Conservation (phyloP, 2,888 invertebrate genomes). For the Papilio elwesi region DNA sequence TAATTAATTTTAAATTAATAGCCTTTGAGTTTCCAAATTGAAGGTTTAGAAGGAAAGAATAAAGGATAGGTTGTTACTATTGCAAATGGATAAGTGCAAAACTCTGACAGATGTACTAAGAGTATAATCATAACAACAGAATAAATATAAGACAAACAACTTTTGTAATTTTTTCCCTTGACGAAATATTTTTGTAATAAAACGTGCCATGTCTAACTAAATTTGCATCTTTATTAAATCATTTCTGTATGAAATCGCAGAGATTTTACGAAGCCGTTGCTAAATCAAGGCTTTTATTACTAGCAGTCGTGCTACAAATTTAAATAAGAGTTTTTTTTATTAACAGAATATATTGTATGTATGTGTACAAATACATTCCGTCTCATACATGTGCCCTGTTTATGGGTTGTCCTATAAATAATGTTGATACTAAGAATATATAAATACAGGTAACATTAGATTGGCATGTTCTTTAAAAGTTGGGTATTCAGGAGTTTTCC, state of each 20-base stretch:
- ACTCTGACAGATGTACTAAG: not conserved
- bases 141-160: not conserved
- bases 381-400: not conserved
- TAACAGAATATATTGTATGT: not conserved
- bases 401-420: no score
- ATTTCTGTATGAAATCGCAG: slow-evolving; percentile 6
- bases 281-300: slow-evolving; percentile 5
- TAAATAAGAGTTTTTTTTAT: slow-evolving; percentile 12
- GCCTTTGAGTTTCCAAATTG: no score
- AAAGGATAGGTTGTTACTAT: no score
- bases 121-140: not conserved
- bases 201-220: not conserved
- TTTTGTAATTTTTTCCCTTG: not conserved
- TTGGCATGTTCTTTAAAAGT: no score
- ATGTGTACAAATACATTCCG: not conserved
- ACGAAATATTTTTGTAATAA: not conserved
- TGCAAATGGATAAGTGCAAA: not conserved
- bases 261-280: not conserved
- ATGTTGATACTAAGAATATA: no score
- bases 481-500: no score
- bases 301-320: not conserved
- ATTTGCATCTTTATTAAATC: slow-evolving; percentile 5
- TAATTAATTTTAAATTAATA: no score
- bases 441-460: no score
- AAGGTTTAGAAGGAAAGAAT: no score